Evolutionary conservation across 2,888 invertebrate genomes (phyloP), one percentile per base, ranked within the genome.

Genomic region (Aquatica leii): DNA sequence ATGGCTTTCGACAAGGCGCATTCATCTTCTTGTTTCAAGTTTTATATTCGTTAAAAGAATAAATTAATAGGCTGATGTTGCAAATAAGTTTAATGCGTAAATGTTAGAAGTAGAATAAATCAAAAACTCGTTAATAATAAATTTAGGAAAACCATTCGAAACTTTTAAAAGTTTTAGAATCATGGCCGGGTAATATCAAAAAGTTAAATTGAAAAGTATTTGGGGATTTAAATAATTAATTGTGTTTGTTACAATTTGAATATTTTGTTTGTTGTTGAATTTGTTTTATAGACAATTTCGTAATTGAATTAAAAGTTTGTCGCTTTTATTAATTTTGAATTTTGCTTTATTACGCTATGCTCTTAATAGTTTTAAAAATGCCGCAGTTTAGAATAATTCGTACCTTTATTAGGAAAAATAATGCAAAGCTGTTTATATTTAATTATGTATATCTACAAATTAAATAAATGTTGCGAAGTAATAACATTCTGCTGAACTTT

Each of bases 111-210:
- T 5, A n/a, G 14, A 52, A 18, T 34, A 35, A 52, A 52, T 37
- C 15, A 52, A 35, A 34, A 52, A 35, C 35, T 52, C 52, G 35
- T 52, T 52, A 34, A 52, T 52, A 46, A 34, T 52, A 34, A 52
- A 37, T 52, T 34, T 34, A 34, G 11, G 52, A 35, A 52, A 37
- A 14, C 35, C 31, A 52, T 46, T 18, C 20, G 18, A 2, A 17
- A 46, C 46, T 46, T 46, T 18, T 18, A 20, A 46, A 46, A 46
- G 18, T 46, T 46, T 46, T 18, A 18, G 46, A 17, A 46, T 6
- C 46, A 46, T 18, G 18, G n/a, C 46, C 46, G 24, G 24, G 24
- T 24, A 2, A 24, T 24, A 24, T 24, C 24, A 46, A 46, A 46
- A 46, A 46, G 46, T 46, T 46, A 46, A 46, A 46, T 46, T 46